Evolutionary conservation across 2,113 vertebrate genomes (phyloP), one percentile per base, ranked within the genome.

Genomic region (Calyptommatus sinebrachiatus): DNA sequence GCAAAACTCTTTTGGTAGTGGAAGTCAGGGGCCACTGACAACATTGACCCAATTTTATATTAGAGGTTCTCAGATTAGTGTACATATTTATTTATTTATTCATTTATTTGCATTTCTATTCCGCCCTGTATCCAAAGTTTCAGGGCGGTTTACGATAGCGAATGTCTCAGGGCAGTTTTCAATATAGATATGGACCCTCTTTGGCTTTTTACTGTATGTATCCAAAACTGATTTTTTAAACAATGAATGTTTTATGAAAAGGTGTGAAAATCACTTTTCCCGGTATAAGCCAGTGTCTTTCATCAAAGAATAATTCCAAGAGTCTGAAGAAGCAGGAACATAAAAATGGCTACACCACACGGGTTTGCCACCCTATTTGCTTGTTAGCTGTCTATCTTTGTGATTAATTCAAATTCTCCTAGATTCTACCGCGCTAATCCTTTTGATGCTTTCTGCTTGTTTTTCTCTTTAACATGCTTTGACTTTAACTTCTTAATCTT

Each of bases 401-500:
- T 10, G 65, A 73, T 35, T 9, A 80, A 78, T 86, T 66, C 80
- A 77, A 80, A 71, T 4, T 87, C 93, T 85, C 53, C 3, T 5
- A 71, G 71, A 75, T 20, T 85, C 95, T 94, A 99, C 97, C 97
- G 99, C 31, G 94, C 94, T 2, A 98, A 75, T 2, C 96, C 95
- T 88, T 99, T 98, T n/a, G 96, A 94, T 46, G 93, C 87, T 84
- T 97, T 99, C 57, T 86, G 63, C 29, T 96, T 96, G 14, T 94
- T 94, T 80, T 97, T 97, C 67, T 77, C 85, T 88, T 96, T 97
- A 21, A 86, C 68, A 29, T 98, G 93, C 72, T 96, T 96, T 81
- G 89, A 84, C 87, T 95, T 99, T 72, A 99, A 84, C 82, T 96
- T 98, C 92, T 97, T 99, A 76, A 85, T 94, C 73, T 99, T 97